These are phyloP conservation scores for Grus americana DNA, from an alignment of 2,113 vertebrate species.

Conservation along the genomic window DNA sequence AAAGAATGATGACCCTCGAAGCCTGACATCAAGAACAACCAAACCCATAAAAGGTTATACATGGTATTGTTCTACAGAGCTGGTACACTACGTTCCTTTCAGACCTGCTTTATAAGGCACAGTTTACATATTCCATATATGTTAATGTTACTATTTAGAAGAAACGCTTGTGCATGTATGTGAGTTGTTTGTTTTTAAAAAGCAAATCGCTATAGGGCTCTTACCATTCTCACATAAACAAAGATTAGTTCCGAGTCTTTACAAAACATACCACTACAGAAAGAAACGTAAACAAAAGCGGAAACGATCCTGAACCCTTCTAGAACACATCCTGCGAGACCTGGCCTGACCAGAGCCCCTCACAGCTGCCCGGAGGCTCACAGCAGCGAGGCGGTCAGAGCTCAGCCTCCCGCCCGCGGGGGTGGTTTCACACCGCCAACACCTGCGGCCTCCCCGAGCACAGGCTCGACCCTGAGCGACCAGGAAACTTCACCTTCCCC, in stretches of 20 bases:
- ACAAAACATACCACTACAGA: neutral
- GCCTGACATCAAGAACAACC: neutral
- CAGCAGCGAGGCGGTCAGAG: fast-evolving
- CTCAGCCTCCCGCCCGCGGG: neutral
- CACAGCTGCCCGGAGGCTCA: neutral
- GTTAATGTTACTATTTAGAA: neutral
- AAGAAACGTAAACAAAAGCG: neutral
- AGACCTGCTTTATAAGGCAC: neutral
- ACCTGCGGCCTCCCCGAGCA: neutral
- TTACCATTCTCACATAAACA: neutral
- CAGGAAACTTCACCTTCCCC: neutral
- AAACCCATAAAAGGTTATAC: neutral
- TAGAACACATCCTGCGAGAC: fast-evolving
- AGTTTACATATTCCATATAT: neutral
- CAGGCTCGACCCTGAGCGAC: neutral
- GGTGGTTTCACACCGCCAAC: neutral
- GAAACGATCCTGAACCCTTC: neutral
- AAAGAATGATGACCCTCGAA: neutral
- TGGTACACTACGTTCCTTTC: neutral
- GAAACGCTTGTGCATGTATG: neutral
- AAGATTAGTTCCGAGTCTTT: neutral
- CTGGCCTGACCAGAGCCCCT: neutral
- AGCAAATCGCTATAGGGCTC: fast-evolving
- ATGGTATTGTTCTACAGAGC: neutral
- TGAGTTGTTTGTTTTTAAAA: neutral